These are phyloP conservation scores for Conger conger DNA, from an alignment of 2,113 vertebrate species.

Conservation along the genomic window DNA sequence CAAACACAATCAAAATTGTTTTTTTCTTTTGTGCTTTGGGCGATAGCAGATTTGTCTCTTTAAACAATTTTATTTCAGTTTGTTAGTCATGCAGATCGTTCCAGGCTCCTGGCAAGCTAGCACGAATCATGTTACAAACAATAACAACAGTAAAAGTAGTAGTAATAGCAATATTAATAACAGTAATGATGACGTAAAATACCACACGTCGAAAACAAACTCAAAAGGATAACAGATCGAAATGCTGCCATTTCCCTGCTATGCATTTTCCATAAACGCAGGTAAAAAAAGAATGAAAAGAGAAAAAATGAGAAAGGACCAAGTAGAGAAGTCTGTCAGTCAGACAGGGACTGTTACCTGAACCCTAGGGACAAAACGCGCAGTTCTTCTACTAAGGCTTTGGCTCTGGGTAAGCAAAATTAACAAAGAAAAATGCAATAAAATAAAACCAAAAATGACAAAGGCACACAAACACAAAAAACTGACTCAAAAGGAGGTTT, in stretches of 20 bases:
- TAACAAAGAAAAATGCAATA: slow-evolving; percentile 58
- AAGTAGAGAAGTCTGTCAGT: slow-evolving; percentile 74
- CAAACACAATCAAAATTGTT: neutral
- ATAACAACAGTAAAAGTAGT: slow-evolving; percentile 7
- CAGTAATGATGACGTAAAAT: slow-evolving; percentile 49
- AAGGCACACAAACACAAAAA: slow-evolving; percentile 41
- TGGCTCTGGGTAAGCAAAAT: slow-evolving; percentile 94
- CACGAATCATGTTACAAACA: slow-evolving; percentile 66
- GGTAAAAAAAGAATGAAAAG: slow-evolving; percentile 30
- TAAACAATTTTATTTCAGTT: slow-evolving; percentile 65
- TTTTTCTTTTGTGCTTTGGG: neutral
- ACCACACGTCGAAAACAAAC: slow-evolving; percentile 59
- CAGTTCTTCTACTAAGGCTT: slow-evolving; percentile 94
- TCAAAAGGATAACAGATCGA: slow-evolving; percentile 64
- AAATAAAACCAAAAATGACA: slow-evolving; percentile 67
- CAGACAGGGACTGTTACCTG: slow-evolving; percentile 88
- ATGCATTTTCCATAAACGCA: slow-evolving; percentile 83
- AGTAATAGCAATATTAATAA: slow-evolving; percentile 10
- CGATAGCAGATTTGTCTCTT: slow-evolving; percentile 71
- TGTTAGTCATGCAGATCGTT: slow-evolving; percentile 73
- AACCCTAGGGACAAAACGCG: slow-evolving; percentile 93
- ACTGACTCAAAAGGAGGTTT: slow-evolving; percentile 32
- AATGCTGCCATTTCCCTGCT: slow-evolving; percentile 73
- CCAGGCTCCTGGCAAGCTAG: slow-evolving; percentile 70
- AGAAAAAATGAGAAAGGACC: slow-evolving; percentile 58